Percentiles rank a stretch among this genome's conserved stretches.
These are phyloP conservation scores for Ommatoiulus sabulosus DNA, from an alignment of 2,888 invertebrate species.

Conservation along the genomic window DNA sequence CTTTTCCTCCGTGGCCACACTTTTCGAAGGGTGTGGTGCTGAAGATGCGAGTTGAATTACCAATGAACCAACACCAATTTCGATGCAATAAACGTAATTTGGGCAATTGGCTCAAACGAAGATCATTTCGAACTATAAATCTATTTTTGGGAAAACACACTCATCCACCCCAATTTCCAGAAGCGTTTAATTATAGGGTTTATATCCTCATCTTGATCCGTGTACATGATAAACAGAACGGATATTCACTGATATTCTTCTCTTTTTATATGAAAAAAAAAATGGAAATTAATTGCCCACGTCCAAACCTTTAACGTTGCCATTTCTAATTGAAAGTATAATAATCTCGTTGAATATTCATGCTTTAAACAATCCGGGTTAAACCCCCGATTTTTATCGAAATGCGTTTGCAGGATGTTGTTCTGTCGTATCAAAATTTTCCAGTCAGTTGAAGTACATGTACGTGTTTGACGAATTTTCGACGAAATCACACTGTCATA, in stretches of 20 bases:
- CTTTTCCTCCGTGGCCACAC: not conserved
- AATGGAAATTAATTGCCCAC: not conserved
- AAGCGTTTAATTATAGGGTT: not conserved
- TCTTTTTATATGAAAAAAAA: no score
- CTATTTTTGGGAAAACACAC: not conserved
- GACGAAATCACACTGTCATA: not conserved
- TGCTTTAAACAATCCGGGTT: not conserved
- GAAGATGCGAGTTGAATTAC: not conserved
- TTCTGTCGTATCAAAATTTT: not conserved
- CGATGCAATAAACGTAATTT: not conserved
- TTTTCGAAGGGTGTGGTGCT: not conserved
- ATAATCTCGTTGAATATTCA: not conserved
- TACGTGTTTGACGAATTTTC: constrained; percentile 5
- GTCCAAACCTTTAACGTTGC: not conserved
- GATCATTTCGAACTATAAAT: not conserved
- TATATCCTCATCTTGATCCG: not conserved
- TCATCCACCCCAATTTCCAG: not conserved
- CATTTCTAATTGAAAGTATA: not conserved
- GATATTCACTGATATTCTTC: not conserved
- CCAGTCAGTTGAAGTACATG: not conserved
- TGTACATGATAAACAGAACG: not conserved
- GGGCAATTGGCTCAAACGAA: not conserved
- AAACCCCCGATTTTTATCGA: not conserved
- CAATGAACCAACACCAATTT: not conserved
- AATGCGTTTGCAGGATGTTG: not conserved